These are phyloP conservation scores for Melolontha melolontha DNA, from an alignment of 2,888 invertebrate species.

Conservation along the genomic window DNA sequence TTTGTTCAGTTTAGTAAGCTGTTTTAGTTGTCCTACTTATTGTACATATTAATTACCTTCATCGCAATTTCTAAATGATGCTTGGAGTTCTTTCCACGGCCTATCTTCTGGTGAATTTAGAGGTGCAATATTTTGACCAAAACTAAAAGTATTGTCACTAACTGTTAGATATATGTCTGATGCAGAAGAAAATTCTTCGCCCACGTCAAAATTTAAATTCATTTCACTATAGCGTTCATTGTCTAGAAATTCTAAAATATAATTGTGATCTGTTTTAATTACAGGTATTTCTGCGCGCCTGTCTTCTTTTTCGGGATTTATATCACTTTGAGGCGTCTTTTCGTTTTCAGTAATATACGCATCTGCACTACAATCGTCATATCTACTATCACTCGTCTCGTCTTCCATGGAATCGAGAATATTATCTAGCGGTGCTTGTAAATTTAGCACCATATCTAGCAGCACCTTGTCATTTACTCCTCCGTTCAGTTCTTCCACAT, in stretches of 20 bases:
- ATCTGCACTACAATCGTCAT: slow-evolving; percentile 21
- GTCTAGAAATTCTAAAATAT: slow-evolving; percentile 47
- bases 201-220: slow-evolving; percentile 28
- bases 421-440: slow-evolving; percentile 9
- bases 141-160: slow-evolving; percentile 46
- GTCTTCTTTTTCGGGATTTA: neutral
- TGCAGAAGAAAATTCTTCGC: slow-evolving; percentile 43
- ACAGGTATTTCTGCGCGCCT: slow-evolving; percentile 21
- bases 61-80: slow-evolving; percentile 42
- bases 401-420: slow-evolving; percentile 27
- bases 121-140: slow-evolving; percentile 55
- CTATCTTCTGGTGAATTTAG: slow-evolving; percentile 65
- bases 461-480: slow-evolving; percentile 21
- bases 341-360: neutral
- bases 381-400: slow-evolving; percentile 35
- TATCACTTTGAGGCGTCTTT: neutral
- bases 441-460: slow-evolving; percentile 20
- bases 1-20: no score
- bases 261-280: slow-evolving; percentile 41
- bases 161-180: slow-evolving; percentile 47
- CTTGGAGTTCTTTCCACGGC: slow-evolving; percentile 61
- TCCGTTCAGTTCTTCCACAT: slow-evolving; percentile 69
- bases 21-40: no score
- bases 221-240: slow-evolving; percentile 45
- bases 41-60: slow-evolving; percentile 18